Evolutionary conservation across 2,113 vertebrate species (phyloP), one percentile per base, ranked within the genome.

Genomic region (Otocyon megalotis): DNA sequence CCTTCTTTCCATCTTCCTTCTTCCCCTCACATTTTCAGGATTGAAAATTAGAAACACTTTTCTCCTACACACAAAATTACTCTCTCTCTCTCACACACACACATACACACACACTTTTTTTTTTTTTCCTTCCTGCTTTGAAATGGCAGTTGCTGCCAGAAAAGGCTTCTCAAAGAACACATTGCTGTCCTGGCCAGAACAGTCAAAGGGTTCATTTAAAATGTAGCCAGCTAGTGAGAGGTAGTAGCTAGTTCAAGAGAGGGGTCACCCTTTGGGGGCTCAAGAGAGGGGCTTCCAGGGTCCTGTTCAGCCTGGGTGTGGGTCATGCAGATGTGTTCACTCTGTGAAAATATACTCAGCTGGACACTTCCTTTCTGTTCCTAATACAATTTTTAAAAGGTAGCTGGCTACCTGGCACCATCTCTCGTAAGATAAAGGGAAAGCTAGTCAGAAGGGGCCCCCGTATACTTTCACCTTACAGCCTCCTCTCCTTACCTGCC

Each of bases 1-100:
- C 90, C 93, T 80, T 65, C 90, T 63, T 96, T 92, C 14, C 56
- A 17, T 58, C 54, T 62, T 89, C 94, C 88, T 87, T 74, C 93
- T 93, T 97, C 84, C 94, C 85, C 14, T 95, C 90, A 74, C 88
- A 90, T 95, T 92, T 87, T 24, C 88, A 58, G 90, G 93, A 79
- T 88, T 96, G 96, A 92, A 96, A 96, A 98, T 98, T 96, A 97
- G 95, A 97, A 97, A 94, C 96, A 90, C 97, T 98, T 98, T 96
- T 96, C 96, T 97, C 98, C 97, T 97, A 94, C 97, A 96, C 94
- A 88, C 88, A 86, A 88, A 97, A 97, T 96, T 77, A 88, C 97
- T 94, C 97, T 88, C 84, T 93, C 97, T 62, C 94, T 81, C 91
- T 85, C 80, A 4, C 63, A 15, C 22, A 76, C 37, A 48, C 37